Conservation (phyloP, 2,888 invertebrate genomes). For the Parthenolecanium corni region DNA sequence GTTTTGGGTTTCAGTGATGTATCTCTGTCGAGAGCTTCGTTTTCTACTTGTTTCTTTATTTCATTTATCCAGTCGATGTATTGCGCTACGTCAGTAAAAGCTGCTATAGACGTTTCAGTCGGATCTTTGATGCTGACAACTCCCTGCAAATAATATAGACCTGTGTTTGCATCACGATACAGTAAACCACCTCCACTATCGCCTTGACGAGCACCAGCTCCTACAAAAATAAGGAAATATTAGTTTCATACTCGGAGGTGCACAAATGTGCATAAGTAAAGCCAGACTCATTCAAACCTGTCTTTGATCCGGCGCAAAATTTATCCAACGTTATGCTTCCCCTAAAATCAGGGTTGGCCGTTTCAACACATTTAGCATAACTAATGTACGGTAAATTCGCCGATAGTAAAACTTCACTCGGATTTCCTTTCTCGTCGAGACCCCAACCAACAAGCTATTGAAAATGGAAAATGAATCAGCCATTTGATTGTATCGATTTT, state of each 20-base stretch:
- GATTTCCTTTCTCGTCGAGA: background rate
- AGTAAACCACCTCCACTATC: conserved; percentile 14
- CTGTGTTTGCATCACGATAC: background rate
- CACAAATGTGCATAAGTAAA: too few relatives aligned
- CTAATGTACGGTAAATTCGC: background rate
- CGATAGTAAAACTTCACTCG: background rate
- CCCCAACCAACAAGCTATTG: background rate
- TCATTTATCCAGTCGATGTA: background rate
- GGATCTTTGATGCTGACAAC: conserved; percentile 4
- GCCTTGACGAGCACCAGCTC: background rate
- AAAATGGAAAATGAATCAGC: too few relatives aligned
- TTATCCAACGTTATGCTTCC: background rate
- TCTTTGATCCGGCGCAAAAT: conserved; percentile 4
- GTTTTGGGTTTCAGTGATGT: too few relatives aligned
- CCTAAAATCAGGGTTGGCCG: background rate
- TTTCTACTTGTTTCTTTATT: too few relatives aligned
- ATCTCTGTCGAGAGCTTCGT: too few relatives aligned
- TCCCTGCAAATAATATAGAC: background rate
- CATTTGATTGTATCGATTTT: too few relatives aligned
- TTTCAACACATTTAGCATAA: background rate
- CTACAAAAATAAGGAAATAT: background rate
- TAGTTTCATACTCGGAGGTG: too few relatives aligned
- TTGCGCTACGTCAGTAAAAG: conserved; percentile 3
- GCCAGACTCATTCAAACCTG: background rate
- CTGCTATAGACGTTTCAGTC: background rate